Evolutionary conservation across 2,888 invertebrate genomes (phyloP).

Genomic region (Flexamia atlantica): DNA sequence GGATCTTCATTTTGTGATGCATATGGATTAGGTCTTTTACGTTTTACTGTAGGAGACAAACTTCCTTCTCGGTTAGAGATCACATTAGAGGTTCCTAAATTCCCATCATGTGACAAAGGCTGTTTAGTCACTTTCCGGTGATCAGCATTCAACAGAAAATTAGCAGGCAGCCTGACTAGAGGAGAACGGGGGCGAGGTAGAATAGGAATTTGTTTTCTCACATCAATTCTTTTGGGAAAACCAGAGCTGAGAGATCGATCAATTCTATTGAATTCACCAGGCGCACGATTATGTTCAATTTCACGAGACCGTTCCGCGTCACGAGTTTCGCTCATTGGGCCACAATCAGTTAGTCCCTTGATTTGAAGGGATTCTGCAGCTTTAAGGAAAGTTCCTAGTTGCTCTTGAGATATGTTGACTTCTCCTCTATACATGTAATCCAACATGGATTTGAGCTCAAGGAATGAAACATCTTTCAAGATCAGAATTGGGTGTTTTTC

Average conservation of each 20-base stretch:
- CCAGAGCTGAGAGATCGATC: constrained; percentile 29
- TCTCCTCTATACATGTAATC: constrained; percentile 97
- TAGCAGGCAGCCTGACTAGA: constrained; percentile 51
- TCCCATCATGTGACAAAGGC: constrained; percentile 25
- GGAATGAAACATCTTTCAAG: constrained; percentile 93
- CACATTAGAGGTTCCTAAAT: constrained; percentile 33
- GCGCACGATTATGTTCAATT: constrained; percentile 37
- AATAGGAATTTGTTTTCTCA: constrained; percentile 50
- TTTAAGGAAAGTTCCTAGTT: constrained; percentile 91
- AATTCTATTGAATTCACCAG: constrained; percentile 1
- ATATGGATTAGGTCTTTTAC: constrained; percentile 45
- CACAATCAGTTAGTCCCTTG: constrained; percentile 79
- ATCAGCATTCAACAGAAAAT: constrained; percentile 52
- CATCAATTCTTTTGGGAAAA: constrained; percentile 50
- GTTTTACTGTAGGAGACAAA: constrained; percentile 52
- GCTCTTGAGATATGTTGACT: constrained; percentile 95
- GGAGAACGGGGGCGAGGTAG: constrained; percentile 56
- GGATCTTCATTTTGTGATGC: constrained; percentile 45
- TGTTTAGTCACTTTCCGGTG: constrained; percentile 48
- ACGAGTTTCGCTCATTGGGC: constrained; percentile 62
- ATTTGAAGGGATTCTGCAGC: constrained; percentile 95
- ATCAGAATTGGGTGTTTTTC: constrained; percentile 96
- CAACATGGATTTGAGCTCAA: constrained; percentile 94
- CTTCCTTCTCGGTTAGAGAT: constrained; percentile 59
- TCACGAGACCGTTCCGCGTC: constrained; percentile 56